phyloP scores from a whole-genome alignment of 2,113 vertebrate species.

The Xenopus tropicalis region DNA sequence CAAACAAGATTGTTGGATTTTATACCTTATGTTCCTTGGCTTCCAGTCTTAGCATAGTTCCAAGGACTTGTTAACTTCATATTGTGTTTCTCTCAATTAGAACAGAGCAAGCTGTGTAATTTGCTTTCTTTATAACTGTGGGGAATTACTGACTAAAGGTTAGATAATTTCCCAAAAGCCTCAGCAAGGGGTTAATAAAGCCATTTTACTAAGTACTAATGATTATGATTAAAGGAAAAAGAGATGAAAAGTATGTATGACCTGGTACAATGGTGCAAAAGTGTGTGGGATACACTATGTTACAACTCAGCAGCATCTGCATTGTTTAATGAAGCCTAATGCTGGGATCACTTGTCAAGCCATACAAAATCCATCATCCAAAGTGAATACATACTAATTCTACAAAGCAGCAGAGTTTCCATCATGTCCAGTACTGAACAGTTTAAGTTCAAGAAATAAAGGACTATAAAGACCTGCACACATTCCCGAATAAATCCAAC shows the following conservation, averaged over 20 bases:
- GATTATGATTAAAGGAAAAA: constrained; percentile 32
- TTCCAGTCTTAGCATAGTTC: constrained; percentile 30
- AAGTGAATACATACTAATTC: not conserved
- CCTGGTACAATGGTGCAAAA: constrained; percentile 16
- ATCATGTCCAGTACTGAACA: not conserved
- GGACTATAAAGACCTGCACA: too few species aligned
- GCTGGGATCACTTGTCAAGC: constrained; percentile 14
- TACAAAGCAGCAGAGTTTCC: not conserved
- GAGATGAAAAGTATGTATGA: constrained; percentile 24
- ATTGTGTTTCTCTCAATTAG: constrained; percentile 44
- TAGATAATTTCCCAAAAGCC: constrained; percentile 44
- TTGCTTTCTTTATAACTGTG: constrained; percentile 41
- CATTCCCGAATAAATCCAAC: too few species aligned
- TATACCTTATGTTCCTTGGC: constrained; percentile 36
- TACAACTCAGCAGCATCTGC: not conserved
- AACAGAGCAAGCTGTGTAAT: constrained; percentile 43
- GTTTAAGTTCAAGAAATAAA: too few species aligned
- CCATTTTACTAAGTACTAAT: constrained; percentile 41
- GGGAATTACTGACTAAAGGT: constrained; percentile 44
- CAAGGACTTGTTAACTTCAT: constrained; percentile 46
- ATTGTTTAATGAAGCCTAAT: not conserved
- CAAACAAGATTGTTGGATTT: constrained; percentile 31
- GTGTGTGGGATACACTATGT: not conserved
- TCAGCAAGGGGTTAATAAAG: constrained; percentile 43
- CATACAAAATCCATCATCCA: not conserved